Percentiles rank a stretch among this genome's conserved stretches.
Evolutionary conservation across 1,140 invertebrate species (phyloP).

Genomic region (Zaprionus africanus): DNA sequence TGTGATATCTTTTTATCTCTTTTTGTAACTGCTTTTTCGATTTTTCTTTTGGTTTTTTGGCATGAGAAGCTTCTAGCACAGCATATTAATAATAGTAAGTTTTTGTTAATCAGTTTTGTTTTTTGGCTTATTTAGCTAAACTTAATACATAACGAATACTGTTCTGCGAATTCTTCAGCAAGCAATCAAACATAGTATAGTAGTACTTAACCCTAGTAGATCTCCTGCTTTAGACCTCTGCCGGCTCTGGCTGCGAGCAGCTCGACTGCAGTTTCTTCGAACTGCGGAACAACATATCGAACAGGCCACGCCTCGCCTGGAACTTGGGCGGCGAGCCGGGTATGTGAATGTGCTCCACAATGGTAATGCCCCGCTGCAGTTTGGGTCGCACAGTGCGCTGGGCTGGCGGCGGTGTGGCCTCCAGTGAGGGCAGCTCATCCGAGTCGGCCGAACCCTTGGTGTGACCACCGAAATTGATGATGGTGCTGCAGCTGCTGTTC

Average conservation of each 20-base stretch:
- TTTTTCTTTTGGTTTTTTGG: slow-evolving; percentile 55
- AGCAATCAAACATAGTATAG: slow-evolving; percentile 46
- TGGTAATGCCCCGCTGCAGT: slow-evolving; percentile 71
- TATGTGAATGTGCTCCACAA: slow-evolving; percentile 75
- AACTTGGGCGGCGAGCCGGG: slow-evolving; percentile 64
- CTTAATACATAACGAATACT: slow-evolving; percentile 77
- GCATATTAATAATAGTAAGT: slow-evolving; percentile 43
- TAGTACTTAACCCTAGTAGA: slow-evolving; percentile 35
- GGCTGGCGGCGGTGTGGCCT: slow-evolving; percentile 44
- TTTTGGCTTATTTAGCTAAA: slow-evolving; percentile 55
- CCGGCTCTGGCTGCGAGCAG: slow-evolving; percentile 64
- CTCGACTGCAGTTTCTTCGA: slow-evolving; percentile 74
- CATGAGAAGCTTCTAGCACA: slow-evolving; percentile 81
- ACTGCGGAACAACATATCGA: slow-evolving; percentile 77
- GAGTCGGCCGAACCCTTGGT: slow-evolving; percentile 54
- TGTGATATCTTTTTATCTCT: not conserved
- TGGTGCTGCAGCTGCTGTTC: slow-evolving; percentile 80
- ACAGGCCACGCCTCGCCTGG: slow-evolving; percentile 61
- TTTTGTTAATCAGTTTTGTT: slow-evolving; percentile 14
- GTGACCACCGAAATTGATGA: slow-evolving; percentile 70
- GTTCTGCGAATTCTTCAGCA: slow-evolving; percentile 82
- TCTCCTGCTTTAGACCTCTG: slow-evolving; percentile 64
- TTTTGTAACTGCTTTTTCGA: slow-evolving; percentile 21
- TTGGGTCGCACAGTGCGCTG: slow-evolving; percentile 49
- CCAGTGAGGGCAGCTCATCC: slow-evolving; percentile 56